These are phyloP conservation scores for Carterocephalus palaemon DNA, from an alignment of 2,888 invertebrate species.

Conservation along the genomic window DNA sequence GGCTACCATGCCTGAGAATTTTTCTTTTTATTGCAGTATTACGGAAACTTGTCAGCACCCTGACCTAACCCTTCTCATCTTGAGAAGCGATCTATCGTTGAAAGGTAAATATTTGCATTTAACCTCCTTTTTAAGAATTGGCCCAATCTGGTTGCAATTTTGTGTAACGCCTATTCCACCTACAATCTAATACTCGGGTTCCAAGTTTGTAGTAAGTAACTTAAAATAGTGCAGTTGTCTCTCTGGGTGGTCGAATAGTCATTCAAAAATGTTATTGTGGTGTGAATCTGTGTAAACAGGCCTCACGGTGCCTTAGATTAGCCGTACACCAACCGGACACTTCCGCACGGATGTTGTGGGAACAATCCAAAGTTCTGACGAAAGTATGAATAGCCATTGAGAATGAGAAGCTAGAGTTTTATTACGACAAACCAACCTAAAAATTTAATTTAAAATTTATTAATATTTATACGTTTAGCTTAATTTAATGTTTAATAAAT, in stretches of 20 bases:
- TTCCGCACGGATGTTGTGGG: slow-evolving; percentile 65
- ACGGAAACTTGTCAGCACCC: no score
- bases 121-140: no score
- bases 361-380: slow-evolving; percentile 29
- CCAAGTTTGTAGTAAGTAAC: no score
- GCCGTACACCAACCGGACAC: slow-evolving; percentile 46
- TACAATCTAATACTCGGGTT: no score
- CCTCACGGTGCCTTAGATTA: slow-evolving; percentile 40
- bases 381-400: slow-evolving; percentile 21
- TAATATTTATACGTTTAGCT: neutral
- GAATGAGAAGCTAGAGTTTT: neutral
- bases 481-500: neutral
- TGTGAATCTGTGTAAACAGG: slow-evolving; percentile 57
- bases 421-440: neutral
- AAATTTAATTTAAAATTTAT: slow-evolving; percentile 17
- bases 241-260: slow-evolving; percentile 75
- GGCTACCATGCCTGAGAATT: no score
- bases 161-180: no score
- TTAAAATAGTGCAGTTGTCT: no score
- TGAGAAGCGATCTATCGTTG: no score
- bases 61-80: no score
- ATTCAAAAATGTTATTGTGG: slow-evolving; percentile 49
- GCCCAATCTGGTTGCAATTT: no score
- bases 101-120: no score
- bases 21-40: no score